Conservation (phyloP, 2,797 vertebrate species). For the Numenius phaeopus region DNA sequence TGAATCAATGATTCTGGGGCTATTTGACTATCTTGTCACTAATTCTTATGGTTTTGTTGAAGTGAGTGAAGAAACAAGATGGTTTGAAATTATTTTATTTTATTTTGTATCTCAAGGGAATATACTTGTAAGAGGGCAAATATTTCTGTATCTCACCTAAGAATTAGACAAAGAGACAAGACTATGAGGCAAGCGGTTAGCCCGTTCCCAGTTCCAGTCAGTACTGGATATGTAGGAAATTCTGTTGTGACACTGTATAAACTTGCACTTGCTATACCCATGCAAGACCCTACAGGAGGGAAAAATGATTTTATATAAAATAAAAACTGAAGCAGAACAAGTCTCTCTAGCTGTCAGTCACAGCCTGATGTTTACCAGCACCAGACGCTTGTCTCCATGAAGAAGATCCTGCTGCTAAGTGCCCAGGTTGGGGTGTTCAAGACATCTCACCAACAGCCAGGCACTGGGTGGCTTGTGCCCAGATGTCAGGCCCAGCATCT, state of each 20-base stretch:
- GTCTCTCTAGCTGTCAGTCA: neutral
- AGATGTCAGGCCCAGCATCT: neutral
- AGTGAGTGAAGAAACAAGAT: neutral
- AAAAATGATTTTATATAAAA: neutral
- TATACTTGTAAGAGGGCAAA: neutral
- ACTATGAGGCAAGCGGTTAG: neutral
- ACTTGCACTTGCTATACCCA: neutral
- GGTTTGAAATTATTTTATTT: neutral
- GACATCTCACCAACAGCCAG: accelerated
- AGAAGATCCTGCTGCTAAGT: neutral
- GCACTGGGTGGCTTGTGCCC: neutral
- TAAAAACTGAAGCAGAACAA: neutral
- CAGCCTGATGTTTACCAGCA: neutral
- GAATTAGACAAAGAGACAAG: neutral
- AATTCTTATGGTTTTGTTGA: neutral
- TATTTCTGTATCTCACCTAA: neutral
- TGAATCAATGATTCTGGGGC: neutral
- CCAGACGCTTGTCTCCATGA: accelerated
- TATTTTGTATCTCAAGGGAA: neutral
- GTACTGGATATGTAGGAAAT: neutral
- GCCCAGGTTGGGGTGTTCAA: neutral
- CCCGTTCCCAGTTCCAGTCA: neutral
- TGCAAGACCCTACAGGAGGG: accelerated
- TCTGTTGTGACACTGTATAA: neutral
- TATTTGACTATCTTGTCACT: neutral